These are phyloP conservation scores for Equus przewalskii DNA, from an alignment of 2,113 vertebrate species.

Conservation along the genomic window DNA sequence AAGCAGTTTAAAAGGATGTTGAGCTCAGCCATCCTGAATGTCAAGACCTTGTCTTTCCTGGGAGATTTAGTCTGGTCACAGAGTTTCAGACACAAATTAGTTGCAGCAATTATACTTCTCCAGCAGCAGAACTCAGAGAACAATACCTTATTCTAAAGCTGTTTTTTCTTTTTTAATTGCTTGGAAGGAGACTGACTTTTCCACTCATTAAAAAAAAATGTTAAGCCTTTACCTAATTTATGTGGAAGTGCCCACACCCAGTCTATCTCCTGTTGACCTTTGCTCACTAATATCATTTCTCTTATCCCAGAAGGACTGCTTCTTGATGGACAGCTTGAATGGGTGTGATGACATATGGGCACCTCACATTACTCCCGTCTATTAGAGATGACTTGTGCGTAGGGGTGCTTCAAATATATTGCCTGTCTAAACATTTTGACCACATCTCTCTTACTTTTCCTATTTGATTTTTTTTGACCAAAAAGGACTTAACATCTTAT, in stretches of 20 bases:
- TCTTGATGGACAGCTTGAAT: slow-evolving; percentile 1
- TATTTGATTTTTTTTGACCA: neutral
- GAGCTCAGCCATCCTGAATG: slow-evolving; percentile 62
- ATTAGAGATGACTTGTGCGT: neutral
- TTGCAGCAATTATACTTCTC: slow-evolving; percentile 41
- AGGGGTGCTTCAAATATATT: neutral
- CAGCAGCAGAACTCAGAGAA: slow-evolving; percentile 42
- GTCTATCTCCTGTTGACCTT: slow-evolving; percentile 28
- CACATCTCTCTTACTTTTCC: slow-evolving; percentile 1
- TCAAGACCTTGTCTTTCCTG: slow-evolving; percentile 65
- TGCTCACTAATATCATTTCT: slow-evolving; percentile 45
- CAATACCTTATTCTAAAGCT: slow-evolving; percentile 14
- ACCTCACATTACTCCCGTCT: neutral
- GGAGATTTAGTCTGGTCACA: slow-evolving; percentile 23
- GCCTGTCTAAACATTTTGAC: neutral
- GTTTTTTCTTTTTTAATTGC: neutral
- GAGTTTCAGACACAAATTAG: neutral
- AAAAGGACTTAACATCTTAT: neutral
- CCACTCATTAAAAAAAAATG: neutral
- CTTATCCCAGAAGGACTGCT: slow-evolving; percentile 10
- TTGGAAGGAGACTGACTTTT: slow-evolving; percentile 40
- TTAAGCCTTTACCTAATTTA: slow-evolving; percentile 40
- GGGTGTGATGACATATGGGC: neutral
- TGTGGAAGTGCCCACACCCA: neutral
- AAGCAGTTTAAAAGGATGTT: slow-evolving; percentile 57